Evolutionary conservation across 1,140 invertebrate genomes (phyloP).

Genomic region (Camponotus pennsylvanicus): DNA sequence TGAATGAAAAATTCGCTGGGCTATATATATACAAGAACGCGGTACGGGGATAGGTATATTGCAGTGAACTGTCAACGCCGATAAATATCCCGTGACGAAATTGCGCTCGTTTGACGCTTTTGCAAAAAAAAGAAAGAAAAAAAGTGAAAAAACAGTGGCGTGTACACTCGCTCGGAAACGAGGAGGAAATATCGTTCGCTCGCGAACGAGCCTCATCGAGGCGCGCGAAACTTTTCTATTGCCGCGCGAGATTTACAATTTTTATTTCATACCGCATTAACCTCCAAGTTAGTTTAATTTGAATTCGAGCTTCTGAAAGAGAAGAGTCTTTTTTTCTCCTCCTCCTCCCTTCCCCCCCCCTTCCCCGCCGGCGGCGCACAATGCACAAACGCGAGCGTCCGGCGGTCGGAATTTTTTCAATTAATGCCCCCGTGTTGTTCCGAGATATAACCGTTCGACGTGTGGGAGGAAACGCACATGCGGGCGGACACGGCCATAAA

Average conservation of each 20-base stretch:
- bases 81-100: slow-evolving; percentile 56
- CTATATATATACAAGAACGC: background rate
- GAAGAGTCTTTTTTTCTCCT: background rate
- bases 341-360: background rate
- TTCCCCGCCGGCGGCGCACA: slow-evolving; percentile 9
- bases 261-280: slow-evolving; percentile 58
- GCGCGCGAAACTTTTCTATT: slow-evolving; percentile 45
- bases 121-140: slow-evolving; percentile 1
- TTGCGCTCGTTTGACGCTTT: slow-evolving; percentile 55
- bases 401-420: slow-evolving; percentile 56
- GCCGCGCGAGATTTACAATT: slow-evolving; percentile 48
- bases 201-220: slow-evolving; percentile 44
- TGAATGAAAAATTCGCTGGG: slow-evolving; percentile 35
- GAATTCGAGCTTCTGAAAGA: slow-evolving; percentile 42
- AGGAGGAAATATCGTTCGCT: slow-evolving; percentile 34
- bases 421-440: slow-evolving; percentile 55
- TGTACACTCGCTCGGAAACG: background rate
- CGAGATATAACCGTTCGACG: slow-evolving; percentile 38
- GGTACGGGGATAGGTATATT: slow-evolving; percentile 27
- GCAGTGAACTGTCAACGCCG: slow-evolving; percentile 45
- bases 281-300: slow-evolving; percentile 51
- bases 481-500: slow-evolving; percentile 21
- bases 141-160: background rate
- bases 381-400: slow-evolving; percentile 29
- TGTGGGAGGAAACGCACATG: slow-evolving; percentile 38